Evolutionary conservation across 2,888 invertebrate species (phyloP).

Genomic region (Acleris laterana): DNA sequence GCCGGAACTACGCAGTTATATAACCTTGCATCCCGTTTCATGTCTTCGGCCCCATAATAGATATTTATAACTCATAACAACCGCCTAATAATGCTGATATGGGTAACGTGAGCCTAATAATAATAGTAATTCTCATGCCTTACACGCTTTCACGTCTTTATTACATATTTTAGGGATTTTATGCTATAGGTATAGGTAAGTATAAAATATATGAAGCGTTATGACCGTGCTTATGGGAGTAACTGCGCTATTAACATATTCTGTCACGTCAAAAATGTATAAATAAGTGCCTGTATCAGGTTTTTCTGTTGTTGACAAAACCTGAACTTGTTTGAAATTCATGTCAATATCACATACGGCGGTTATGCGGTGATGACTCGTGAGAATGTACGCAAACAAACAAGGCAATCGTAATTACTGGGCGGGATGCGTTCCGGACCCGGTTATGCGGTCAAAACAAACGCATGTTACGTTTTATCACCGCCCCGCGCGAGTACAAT

Average conservation of each 20-base stretch:
- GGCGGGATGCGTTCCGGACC: constrained; percentile 11
- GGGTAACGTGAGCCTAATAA: constrained; percentile 27
- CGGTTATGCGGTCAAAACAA: constrained; percentile 29
- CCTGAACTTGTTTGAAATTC: neutral
- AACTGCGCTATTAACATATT: neutral
- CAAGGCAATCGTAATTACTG: constrained; percentile 14
- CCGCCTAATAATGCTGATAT: constrained; percentile 31
- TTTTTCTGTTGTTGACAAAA: too few species aligned
- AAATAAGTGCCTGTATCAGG: too few species aligned
- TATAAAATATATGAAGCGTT: constrained; percentile 9
- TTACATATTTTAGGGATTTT: constrained; percentile 24
- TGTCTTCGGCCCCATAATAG: constrained; percentile 39
- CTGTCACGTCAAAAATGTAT: too few species aligned
- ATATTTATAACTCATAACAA: constrained; percentile 42
- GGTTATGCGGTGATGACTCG: constrained; percentile 5
- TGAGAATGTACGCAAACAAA: constrained; percentile 3
- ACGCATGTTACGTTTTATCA: neutral
- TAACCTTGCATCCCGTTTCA: constrained; percentile 49
- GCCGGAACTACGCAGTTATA: constrained; percentile 52
- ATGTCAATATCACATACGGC: constrained; percentile 3
- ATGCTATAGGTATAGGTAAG: constrained; percentile 5
- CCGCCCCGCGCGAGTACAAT: too few species aligned
- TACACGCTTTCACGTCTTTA: constrained; percentile 31
- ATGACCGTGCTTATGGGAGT: neutral
- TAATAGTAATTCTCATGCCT: constrained; percentile 23